These are phyloP conservation scores for Notamacropus eugenii DNA, from an alignment of 2,797 vertebrate species.

Conservation along the genomic window DNA sequence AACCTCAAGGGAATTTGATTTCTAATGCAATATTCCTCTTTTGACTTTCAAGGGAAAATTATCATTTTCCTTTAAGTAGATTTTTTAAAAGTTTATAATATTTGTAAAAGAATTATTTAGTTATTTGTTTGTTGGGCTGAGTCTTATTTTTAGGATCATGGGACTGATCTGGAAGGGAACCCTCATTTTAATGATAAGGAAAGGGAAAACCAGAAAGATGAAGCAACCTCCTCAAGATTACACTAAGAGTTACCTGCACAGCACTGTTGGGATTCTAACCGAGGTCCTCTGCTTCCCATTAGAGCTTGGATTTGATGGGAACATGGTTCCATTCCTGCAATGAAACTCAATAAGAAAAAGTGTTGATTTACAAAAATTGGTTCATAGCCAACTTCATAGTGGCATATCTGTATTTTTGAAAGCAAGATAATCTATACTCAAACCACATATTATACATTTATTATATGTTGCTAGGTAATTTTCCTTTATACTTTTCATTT, in stretches of 20 bases:
- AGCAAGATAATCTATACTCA: neutral
- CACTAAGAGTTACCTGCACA: neutral
- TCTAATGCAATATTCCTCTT: neutral
- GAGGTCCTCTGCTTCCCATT: neutral
- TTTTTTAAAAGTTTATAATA: neutral
- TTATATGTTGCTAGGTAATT: neutral
- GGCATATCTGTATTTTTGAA: neutral
- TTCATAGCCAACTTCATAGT: neutral
- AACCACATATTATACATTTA: no score
- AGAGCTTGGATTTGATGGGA: neutral
- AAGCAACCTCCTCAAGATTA: neutral
- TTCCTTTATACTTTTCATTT: neutral
- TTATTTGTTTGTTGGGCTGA: neutral
- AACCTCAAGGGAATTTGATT: neutral
- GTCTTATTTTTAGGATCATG: neutral
- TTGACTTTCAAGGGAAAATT: neutral
- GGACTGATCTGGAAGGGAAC: neutral
- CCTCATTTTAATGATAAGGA: neutral
- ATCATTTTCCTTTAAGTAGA: constrained; percentile 3
- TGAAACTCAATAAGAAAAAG: constrained; percentile 7
- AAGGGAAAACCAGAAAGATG: neutral
- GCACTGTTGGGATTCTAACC: neutral
- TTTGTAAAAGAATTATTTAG: neutral
- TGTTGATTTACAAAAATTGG: constrained; percentile 11
- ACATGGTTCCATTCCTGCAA: constrained; percentile 14